Conservation (phyloP, 2,797 vertebrate genomes). For the Ispidina picta region DNA sequence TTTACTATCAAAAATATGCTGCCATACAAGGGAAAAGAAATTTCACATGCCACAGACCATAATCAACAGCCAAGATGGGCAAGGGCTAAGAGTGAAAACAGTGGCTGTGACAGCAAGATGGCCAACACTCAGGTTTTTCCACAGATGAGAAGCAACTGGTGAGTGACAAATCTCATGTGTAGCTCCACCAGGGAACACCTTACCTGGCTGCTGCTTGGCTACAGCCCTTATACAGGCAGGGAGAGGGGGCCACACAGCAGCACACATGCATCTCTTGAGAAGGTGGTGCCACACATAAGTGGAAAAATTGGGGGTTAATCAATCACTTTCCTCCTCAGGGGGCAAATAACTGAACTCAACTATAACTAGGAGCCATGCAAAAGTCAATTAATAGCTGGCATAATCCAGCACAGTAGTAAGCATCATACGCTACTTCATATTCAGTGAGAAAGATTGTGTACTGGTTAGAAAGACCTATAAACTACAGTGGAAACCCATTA, state of each 20-base stretch:
- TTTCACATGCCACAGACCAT: fast-evolving
- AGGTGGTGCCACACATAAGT: neutral
- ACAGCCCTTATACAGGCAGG: neutral
- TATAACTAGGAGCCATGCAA: neutral
- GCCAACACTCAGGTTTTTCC: fast-evolving
- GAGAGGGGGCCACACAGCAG: neutral
- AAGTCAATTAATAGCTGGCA: neutral
- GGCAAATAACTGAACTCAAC: neutral
- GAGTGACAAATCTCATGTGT: neutral
- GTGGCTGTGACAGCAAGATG: fast-evolving
- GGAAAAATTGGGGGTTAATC: neutral
- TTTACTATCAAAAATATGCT: neutral
- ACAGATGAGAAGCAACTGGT: neutral
- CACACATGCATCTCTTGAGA: fast-evolving
- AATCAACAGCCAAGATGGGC: fast-evolving
- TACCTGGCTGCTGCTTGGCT: neutral
- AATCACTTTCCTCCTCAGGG: neutral
- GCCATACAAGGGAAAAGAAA: neutral
- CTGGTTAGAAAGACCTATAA: neutral
- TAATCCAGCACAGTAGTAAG: neutral
- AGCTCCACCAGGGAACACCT: neutral
- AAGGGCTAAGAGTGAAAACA: fast-evolving
- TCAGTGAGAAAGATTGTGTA: neutral
- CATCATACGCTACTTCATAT: neutral
- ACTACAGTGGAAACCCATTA: neutral